Conservation (phyloP, 1,140 invertebrate genomes). For the Thaumatotibia leucotreta region DNA sequence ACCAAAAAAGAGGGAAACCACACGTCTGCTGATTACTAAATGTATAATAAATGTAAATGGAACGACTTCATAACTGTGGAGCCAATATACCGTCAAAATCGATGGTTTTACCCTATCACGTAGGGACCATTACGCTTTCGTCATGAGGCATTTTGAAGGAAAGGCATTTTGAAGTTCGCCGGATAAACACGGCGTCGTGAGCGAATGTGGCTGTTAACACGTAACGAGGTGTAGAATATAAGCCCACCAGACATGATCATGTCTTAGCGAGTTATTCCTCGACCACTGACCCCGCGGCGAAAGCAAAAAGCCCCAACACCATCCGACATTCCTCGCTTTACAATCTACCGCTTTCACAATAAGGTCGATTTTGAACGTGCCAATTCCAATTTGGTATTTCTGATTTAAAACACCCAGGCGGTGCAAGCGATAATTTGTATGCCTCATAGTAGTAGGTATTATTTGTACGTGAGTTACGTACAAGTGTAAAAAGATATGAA, state of each 20-base stretch:
- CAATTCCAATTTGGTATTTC: constrained; percentile 35
- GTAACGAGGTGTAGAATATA: constrained; percentile 73
- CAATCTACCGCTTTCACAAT: constrained; percentile 15
- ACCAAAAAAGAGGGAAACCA: not conserved
- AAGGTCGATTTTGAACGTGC: constrained; percentile 24
- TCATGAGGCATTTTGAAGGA: constrained; percentile 42
- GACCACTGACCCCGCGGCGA: constrained; percentile 58
- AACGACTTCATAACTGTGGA: not conserved
- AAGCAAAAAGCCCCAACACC: constrained; percentile 36
- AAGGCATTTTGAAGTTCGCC: constrained; percentile 60
- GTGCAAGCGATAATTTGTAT: constrained; percentile 71
- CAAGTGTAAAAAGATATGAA: constrained; percentile 58
- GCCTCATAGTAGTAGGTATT: constrained; percentile 61
- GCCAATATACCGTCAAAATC: constrained; percentile 21
- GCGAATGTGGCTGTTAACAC: constrained; percentile 73
- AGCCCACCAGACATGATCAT: constrained; percentile 74
- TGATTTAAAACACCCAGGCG: constrained; percentile 46
- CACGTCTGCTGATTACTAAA: not conserved
- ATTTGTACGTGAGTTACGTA: constrained; percentile 66
- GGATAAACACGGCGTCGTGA: constrained; percentile 72
- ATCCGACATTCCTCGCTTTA: constrained; percentile 14
- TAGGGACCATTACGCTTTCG: constrained; percentile 61
- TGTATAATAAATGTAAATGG: not conserved
- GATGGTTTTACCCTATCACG: constrained; percentile 44
- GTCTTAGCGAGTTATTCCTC: constrained; percentile 71